Evolutionary conservation across 2,113 vertebrate species (phyloP).

Genomic region (Shinisaurus crocodilurus): DNA sequence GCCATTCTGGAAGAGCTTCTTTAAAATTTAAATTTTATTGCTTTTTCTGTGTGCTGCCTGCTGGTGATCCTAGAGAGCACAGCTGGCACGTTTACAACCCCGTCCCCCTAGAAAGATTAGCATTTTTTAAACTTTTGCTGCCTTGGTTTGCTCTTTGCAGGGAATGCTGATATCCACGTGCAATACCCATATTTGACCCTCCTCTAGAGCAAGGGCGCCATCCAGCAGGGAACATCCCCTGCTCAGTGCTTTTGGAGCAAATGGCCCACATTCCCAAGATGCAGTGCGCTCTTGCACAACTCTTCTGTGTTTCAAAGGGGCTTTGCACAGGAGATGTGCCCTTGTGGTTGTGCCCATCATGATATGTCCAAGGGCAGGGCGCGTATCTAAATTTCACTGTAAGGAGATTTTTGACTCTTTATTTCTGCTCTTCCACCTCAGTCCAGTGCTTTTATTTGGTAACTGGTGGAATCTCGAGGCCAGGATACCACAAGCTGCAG

Average conservation of each 20-base stretch:
- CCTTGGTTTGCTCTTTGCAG: not conserved
- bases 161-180: not conserved
- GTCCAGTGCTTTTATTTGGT: not conserved
- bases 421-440: not conserved
- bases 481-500: too few relatives aligned
- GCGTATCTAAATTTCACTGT: accelerated
- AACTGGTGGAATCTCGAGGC: not conserved
- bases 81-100: not conserved
- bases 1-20: conserved; percentile 25
- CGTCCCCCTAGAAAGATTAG: conserved; percentile 16
- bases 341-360: not conserved
- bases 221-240: not conserved
- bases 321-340: not conserved
- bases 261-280: accelerated
- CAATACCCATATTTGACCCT: not conserved
- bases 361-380: not conserved
- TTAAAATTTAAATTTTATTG: conserved; percentile 15
- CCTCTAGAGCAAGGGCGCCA: not conserved
- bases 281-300: accelerated
- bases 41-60: not conserved
- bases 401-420: not conserved
- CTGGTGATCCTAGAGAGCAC: not conserved
- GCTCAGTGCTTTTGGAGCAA: not conserved
- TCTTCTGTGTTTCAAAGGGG: not conserved
- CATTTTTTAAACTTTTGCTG: not conserved